Evolutionary conservation across 2,888 invertebrate genomes (phyloP), one percentile per base, ranked within the genome.

Genomic region (Brachyptera putata): DNA sequence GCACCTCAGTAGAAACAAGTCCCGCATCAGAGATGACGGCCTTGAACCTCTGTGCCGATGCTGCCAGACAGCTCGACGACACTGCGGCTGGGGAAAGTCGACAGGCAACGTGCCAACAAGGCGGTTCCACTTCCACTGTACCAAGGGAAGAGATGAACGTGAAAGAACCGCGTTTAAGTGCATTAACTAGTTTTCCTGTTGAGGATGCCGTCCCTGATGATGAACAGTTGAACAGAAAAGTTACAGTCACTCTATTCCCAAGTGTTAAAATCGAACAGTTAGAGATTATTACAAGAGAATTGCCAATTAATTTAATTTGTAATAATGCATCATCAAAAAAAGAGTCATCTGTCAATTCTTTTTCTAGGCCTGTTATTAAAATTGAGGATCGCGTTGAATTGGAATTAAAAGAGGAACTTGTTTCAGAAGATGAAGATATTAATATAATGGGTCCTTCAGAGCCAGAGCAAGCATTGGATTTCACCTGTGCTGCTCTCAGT

Each of bases 1-100:
- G 91, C 69, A 88, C 85, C 63, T 86, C 86, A 68, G 85, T 90
- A 64, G 79, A 68, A 64, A 68, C 63, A 46, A 61, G 66, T 64
- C 62, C 48, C 63, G 69, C 67, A 64, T 64, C 64, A 57, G 57
- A 59, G 57, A 69, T 71, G 70, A 71, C 75, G 73, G 73, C 76
- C 75, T 75, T 76, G 75, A 76, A 76, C 75, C 76, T 75, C 70
- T 73, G 71, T 68, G 72, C 37, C 36, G 56, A 72, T 70, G 72
- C 74, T 72, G 24, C n/a, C 39, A 53, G 50, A 36, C 37, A 39
- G 41, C 26, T 16, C 39, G 48, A 49, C 61, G 13, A 59, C 60
- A 26, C 26, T 18, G 25, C 25, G 50, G 36, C 53, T 34, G 53
- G 53, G 53, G 53, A 53, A 53, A 53, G 53, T 36, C 37, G 56